Conservation (phyloP, 1,140 invertebrate species). For the Drosophila virilis region DNA sequence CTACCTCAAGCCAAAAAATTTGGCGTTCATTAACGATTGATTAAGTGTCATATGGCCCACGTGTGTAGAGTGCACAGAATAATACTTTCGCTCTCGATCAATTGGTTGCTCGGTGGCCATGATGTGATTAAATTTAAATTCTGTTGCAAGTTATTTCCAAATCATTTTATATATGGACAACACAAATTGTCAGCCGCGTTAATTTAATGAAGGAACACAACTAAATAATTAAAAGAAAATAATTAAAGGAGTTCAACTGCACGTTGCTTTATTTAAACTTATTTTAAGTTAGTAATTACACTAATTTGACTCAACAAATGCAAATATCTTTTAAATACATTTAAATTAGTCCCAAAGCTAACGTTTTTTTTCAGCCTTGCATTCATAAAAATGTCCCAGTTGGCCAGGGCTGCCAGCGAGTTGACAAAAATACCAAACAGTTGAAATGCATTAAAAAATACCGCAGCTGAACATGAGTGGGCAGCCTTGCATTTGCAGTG, state of each 20-base stretch:
- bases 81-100: slow-evolving; percentile 59
- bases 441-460: no score
- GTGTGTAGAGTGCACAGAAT: slow-evolving; percentile 39
- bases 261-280: no score
- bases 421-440: neutral
- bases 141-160: slow-evolving; percentile 41
- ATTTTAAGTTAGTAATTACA: no score
- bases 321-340: neutral
- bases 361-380: neutral
- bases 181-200: neutral
- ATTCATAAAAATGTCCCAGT: neutral
- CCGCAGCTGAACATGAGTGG: neutral
- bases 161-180: slow-evolving; percentile 4
- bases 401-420: neutral
- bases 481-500: slow-evolving; percentile 20
- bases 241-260: no score
- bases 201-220: neutral
- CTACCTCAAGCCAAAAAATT: slow-evolving; percentile 17
- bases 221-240: neutral
- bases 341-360: neutral
- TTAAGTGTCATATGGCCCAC: slow-evolving; percentile 31
- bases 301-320: no score
- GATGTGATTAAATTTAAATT: slow-evolving; percentile 52
- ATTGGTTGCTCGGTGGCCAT: slow-evolving; percentile 40
- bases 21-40: slow-evolving; percentile 4